Base-by-base conservation (phyloP, 1,140 invertebrate genomes). In the Megathymus violae region DNA sequence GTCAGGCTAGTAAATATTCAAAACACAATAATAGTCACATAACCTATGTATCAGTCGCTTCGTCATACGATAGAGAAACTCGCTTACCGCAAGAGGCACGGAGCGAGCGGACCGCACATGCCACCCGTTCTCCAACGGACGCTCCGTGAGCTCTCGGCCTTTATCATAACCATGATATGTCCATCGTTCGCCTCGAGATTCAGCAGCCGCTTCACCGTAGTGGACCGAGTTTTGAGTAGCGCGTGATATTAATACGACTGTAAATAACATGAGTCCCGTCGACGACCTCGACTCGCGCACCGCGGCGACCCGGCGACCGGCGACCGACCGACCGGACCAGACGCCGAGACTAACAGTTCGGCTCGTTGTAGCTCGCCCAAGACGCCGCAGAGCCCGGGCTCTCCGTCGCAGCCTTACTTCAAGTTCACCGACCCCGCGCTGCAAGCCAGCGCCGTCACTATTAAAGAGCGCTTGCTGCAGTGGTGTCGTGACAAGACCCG, bases 401-500 rank as follows among this genome's bases (percentile, higher is more conserved):
- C 93, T 85, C 89, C 88, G 74, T 81, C 86, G 78, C 78, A 83
- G 78, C 93, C 94, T 78, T 93, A 95, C 78, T 96, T 97, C 94
- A 95, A 95, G 94, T 97, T 97, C 93, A 97, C 96, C 82, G 96
- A 97, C 92, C 95, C 95, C 78, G 94, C 94, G 87, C 93, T 97
- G 90, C 95, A 94, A 90, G 94, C 96, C 88, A 97, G 96, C 92
- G 97, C 97, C 71, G 95, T 94, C 88, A 96, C 96, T 91, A 97
- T 98, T 91, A 99, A 99, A 94, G 97, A 99, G 88, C 95, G 97
- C 91, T 94, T 99, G 79, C 94, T 99, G 89, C 94, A 96, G 86
- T 99, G 98, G 98, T 97, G 97, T 93, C 96, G 97, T 92, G 95
- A 96, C 91, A 98, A 98, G 94, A 99, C 98, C 74, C 95, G 95